phyloP scores from a whole-genome alignment of 2,797 vertebrate species.

The Cyclura pinguis region DNA sequence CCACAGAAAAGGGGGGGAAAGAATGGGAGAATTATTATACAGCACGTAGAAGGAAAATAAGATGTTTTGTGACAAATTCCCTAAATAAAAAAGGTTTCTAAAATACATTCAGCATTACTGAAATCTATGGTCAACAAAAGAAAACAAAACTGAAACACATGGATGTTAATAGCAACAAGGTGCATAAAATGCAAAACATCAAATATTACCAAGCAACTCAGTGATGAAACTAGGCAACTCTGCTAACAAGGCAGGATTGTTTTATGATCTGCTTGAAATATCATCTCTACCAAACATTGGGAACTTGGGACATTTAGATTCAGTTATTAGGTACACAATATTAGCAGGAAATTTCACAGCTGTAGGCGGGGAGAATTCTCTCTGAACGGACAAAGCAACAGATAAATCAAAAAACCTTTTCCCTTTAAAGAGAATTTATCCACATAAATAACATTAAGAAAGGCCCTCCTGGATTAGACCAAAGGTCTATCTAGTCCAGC shows the following conservation, averaged over 20 bases:
- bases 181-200: slow-evolving; percentile 87
- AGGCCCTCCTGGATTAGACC: not conserved
- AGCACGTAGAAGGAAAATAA: slow-evolving; percentile 84
- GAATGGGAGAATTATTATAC: slow-evolving; percentile 83
- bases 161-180: slow-evolving; percentile 90
- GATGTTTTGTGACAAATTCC: slow-evolving; percentile 80
- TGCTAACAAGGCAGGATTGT: slow-evolving; percentile 82
- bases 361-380: slow-evolving; percentile 76
- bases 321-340: slow-evolving; percentile 83
- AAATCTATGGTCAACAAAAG: slow-evolving; percentile 76
- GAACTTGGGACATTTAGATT: slow-evolving; percentile 84
- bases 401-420: slow-evolving; percentile 75
- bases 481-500: slow-evolving; percentile 72
- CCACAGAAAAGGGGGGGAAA: slow-evolving; percentile 79
- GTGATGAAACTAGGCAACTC: slow-evolving; percentile 80
- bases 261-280: slow-evolving; percentile 83
- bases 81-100: slow-evolving; percentile 82
- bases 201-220: slow-evolving; percentile 83
- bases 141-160: slow-evolving; percentile 80
- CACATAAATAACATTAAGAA: slow-evolving; percentile 76
- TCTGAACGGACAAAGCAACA: slow-evolving; percentile 80
- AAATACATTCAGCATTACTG: slow-evolving; percentile 80
- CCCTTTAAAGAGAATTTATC: slow-evolving; percentile 76
- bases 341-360: slow-evolving; percentile 83
- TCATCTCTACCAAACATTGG: slow-evolving; percentile 81